phyloP scores from a whole-genome alignment of 2,888 invertebrate species.

The Parapristionchus giblindavisi region DNA sequence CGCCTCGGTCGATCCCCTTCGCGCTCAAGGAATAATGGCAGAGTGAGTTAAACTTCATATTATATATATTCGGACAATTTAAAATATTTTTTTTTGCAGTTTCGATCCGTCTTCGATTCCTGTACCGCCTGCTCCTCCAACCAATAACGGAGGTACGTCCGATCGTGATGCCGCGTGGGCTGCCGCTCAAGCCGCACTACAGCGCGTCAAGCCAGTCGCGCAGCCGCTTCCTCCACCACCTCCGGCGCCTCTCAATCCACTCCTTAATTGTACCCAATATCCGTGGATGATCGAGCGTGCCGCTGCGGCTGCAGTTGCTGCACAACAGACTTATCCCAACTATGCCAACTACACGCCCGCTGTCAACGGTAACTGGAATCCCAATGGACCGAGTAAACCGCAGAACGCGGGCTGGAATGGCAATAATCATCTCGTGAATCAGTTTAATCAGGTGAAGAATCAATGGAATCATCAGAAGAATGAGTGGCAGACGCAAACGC shows the following conservation, averaged over 20 bases:
- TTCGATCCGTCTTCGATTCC: constrained; percentile 35
- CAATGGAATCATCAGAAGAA: constrained; percentile 24
- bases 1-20: too few relatives aligned
- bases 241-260: neutral
- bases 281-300: constrained; percentile 31
- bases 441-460: constrained; percentile 32
- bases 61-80: too few relatives aligned
- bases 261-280: neutral
- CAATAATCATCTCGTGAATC: constrained; percentile 18
- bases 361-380: constrained; percentile 17
- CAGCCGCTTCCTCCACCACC: neutral
- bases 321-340: constrained; percentile 25
- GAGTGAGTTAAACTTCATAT: too few relatives aligned
- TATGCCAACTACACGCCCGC: neutral
- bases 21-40: too few relatives aligned
- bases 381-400: neutral
- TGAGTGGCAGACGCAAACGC: neutral
- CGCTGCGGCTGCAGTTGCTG: neutral
- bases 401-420: constrained; percentile 34
- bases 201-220: neutral
- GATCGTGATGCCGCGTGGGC: constrained; percentile 30
- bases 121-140: neutral
- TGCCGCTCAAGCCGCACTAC: constrained; percentile 7
- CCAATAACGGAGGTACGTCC: constrained; percentile 22
- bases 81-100: constrained; percentile 1